A percentile compares a stretch with the other conserved stretches of the same genome.
Evolutionary conservation across 2,888 invertebrate species (phyloP).

Genomic region (Malthinus flaveolus): DNA sequence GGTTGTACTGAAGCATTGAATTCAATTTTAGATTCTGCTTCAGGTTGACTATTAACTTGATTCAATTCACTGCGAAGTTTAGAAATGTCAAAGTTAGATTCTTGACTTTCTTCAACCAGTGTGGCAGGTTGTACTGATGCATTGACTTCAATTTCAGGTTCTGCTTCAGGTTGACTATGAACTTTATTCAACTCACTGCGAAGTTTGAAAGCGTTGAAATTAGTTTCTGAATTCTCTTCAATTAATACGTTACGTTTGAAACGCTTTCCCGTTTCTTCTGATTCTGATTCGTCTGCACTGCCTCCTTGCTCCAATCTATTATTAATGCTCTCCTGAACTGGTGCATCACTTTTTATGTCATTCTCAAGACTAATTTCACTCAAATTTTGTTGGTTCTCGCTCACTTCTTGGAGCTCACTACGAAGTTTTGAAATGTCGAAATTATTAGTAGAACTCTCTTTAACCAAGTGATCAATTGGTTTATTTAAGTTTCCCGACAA

Average conservation of each 20-base stretch:
- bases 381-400: no score
- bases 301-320: no score
- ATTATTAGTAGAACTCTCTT: background rate
- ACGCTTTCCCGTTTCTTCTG: no score
- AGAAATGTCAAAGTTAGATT: background rate
- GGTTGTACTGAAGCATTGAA: no score
- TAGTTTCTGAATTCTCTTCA: background rate
- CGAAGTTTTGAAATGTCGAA: background rate
- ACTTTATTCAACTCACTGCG: conserved; percentile 15
- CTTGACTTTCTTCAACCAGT: background rate
- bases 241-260: no score
- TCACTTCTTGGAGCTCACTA: background rate
- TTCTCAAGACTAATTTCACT: no score
- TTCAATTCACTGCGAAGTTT: background rate
- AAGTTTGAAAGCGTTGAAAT: background rate
- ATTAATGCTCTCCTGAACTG: no score
- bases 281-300: no score
- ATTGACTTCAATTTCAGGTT: background rate
- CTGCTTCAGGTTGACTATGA: background rate
- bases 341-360: no score
- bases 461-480: background rate
- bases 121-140: background rate
- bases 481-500: no score
- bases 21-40: background rate
- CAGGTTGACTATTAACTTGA: background rate